Conservation (phyloP, 1,140 invertebrate species). For the Zophobas atratus region DNA sequence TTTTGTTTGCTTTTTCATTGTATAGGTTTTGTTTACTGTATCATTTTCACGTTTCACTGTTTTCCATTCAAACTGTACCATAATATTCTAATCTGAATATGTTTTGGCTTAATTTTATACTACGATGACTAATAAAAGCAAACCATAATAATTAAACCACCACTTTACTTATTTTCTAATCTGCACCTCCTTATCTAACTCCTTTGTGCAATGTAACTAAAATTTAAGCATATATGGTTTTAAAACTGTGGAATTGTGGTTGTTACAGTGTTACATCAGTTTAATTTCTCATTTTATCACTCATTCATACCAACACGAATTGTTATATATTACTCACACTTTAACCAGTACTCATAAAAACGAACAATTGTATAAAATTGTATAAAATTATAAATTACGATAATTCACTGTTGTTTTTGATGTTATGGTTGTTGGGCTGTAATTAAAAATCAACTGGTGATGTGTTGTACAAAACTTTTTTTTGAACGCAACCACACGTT, state of each 20-base stretch:
- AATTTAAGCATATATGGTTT: conserved; percentile 22
- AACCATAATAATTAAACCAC: conserved; percentile 14
- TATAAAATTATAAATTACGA: no score
- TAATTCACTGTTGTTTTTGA: no score
- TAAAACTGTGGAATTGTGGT: conserved; percentile 42
- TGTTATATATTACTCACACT: conserved; percentile 11
- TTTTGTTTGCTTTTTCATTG: conserved; percentile 44
- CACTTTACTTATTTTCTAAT: conserved; percentile 17
- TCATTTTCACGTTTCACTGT: conserved; percentile 1
- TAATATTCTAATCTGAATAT: not conserved
- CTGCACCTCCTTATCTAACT: conserved; percentile 30
- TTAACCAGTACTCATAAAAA: not conserved
- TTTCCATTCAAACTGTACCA: not conserved
- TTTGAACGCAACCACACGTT: not conserved
- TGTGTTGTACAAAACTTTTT: not conserved
- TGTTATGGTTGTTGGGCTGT: conserved; percentile 28
- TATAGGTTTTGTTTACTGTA: not conserved
- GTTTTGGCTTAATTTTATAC: conserved; percentile 18
- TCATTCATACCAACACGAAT: conserved; percentile 12
- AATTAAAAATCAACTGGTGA: conserved; percentile 31
- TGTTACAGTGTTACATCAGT: conserved; percentile 49
- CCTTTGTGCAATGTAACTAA: conserved; percentile 22
- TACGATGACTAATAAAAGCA: conserved; percentile 21
- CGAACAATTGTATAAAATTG: no score
- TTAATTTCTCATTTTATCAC: conserved; percentile 30